Conservation (phyloP, 2,797 vertebrate genomes). For the Anableps anableps region DNA sequence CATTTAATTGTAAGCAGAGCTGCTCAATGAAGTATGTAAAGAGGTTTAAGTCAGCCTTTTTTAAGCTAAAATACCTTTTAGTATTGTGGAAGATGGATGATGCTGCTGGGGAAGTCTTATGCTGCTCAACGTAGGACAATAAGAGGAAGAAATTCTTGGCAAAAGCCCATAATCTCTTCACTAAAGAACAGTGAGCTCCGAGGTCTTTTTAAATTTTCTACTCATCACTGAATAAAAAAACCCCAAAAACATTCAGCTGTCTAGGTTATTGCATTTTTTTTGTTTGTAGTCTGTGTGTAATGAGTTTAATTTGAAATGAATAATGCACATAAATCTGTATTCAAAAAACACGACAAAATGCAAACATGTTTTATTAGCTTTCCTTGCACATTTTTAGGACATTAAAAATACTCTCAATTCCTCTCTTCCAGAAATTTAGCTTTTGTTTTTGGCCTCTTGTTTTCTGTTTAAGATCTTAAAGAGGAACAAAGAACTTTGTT, state of each 20-base stretch:
- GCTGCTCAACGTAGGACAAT: conserved; percentile 43
- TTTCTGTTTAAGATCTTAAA: not conserved
- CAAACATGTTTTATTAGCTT: not conserved
- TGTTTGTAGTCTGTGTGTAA: not conserved
- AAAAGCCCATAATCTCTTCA: conserved; percentile 3
- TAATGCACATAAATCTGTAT: too few species aligned
- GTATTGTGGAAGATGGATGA: conserved; percentile 59
- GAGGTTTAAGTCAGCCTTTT: conserved; percentile 67
- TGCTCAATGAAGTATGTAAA: conserved; percentile 65
- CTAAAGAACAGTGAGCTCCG: not conserved
- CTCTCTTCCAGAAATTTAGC: not conserved
- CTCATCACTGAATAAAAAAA: not conserved
- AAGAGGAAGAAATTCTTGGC: conserved; percentile 22
- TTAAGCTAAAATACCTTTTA: conserved; percentile 50
- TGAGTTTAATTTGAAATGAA: not conserved
- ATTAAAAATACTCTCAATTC: not conserved
- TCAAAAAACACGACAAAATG: too few species aligned
- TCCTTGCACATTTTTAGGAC: not conserved
- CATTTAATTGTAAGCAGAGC: conserved; percentile 64
- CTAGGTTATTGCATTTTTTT: not conserved
- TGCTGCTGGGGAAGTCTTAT: conserved; percentile 10
- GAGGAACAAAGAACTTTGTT: not conserved
- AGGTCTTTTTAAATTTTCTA: not conserved
- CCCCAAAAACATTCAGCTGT: not conserved
- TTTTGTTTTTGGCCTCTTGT: not conserved